Conservation (phyloP, 1,140 invertebrate genomes). For the Ceratina japonica region DNA sequence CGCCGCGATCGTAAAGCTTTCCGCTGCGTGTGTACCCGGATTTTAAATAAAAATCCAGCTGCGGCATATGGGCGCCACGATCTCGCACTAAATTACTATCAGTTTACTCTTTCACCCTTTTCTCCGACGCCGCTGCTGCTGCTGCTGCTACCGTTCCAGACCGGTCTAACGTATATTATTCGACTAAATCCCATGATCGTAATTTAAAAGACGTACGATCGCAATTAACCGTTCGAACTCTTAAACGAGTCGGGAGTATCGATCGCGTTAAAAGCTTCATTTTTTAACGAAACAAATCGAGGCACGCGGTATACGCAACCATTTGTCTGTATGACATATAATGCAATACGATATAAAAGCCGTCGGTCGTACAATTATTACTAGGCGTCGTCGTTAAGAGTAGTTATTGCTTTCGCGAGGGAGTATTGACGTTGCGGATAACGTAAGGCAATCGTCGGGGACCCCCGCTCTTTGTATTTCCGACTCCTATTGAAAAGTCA, state of each 20-base stretch:
- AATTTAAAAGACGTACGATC: background rate
- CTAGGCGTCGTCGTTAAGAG: no score
- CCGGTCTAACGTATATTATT: background rate
- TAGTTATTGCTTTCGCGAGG: no score
- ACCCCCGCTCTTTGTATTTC: constrained; percentile 52
- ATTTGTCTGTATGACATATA: no score
- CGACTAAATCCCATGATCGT: no score
- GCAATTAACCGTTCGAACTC: constrained; percentile 10
- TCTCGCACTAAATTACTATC: constrained; percentile 33
- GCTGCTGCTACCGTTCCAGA: background rate
- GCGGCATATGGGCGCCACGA: constrained; percentile 27
- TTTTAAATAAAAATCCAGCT: constrained; percentile 36
- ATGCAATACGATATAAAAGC: no score
- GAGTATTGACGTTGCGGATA: constrained; percentile 16
- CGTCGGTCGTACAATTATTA: no score
- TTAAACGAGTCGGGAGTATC: constrained; percentile 19
- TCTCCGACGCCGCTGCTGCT: background rate
- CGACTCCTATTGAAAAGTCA: constrained; percentile 47
- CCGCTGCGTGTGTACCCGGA: background rate
- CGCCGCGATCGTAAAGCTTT: constrained; percentile 38
- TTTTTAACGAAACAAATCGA: no score
- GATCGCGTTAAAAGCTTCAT: background rate
- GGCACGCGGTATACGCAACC: background rate
- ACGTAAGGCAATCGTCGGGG: constrained; percentile 16
- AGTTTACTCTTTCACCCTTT: constrained; percentile 30